These are phyloP conservation scores for Epinephelus moara DNA, from an alignment of 2,113 vertebrate genomes.

Conservation along the genomic window DNA sequence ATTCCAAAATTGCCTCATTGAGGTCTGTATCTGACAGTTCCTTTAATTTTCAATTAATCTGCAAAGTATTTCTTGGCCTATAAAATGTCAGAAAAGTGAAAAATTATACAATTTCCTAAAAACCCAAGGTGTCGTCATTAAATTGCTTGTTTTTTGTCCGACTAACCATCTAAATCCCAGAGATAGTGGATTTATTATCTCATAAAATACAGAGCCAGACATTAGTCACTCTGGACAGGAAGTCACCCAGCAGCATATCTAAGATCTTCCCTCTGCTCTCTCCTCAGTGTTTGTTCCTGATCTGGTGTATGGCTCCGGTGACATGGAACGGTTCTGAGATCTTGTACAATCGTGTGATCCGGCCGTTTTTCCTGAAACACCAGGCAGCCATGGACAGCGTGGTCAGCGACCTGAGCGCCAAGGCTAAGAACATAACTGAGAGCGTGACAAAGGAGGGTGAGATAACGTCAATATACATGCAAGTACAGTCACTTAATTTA, in stretches of 20 bases:
- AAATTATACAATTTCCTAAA: not conserved
- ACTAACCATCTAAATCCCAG: not conserved
- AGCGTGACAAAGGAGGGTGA: slow-evolving; percentile 88
- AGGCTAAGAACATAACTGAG: slow-evolving; percentile 83
- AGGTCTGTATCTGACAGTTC: no score
- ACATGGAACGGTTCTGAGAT: slow-evolving; percentile 93
- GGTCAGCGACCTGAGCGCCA: slow-evolving; percentile 85
- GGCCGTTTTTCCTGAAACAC: slow-evolving; percentile 92
- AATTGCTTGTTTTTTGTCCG: not conserved
- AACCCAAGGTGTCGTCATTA: not conserved
- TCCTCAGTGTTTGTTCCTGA: slow-evolving; percentile 93
- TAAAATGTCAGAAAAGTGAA: not conserved
- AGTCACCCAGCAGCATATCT: not conserved
- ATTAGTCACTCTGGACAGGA: not conserved
- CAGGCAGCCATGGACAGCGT: slow-evolving; percentile 87
- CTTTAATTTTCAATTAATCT: not conserved
- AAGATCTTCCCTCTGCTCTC: slow-evolving; percentile 11
- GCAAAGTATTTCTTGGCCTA: not conserved
- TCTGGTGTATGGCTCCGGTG: slow-evolving; percentile 97
- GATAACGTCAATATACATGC: slow-evolving; percentile 39
- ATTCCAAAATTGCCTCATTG: not conserved
- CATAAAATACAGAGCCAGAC: not conserved
- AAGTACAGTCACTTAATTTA: slow-evolving; percentile 29
- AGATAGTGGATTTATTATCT: not conserved
- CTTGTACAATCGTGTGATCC: slow-evolving; percentile 88